These are phyloP conservation scores for Diglossa brunneiventris DNA, from an alignment of 2,113 vertebrate genomes.

Conservation along the genomic window DNA sequence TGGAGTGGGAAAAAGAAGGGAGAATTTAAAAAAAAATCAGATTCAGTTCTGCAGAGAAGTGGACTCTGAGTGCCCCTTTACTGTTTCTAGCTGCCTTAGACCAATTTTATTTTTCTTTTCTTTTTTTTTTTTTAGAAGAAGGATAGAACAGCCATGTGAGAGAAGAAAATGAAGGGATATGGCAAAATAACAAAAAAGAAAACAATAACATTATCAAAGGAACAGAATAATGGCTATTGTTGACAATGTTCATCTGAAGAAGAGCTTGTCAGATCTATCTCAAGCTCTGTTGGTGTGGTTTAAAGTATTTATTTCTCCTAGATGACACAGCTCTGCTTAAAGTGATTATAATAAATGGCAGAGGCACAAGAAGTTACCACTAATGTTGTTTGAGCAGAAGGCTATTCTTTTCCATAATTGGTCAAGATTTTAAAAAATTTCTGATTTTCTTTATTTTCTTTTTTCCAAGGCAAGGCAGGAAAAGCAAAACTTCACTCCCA, in stretches of 20 bases:
- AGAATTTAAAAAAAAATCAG: not conserved
- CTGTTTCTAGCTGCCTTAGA: not conserved
- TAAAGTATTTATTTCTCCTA: not conserved
- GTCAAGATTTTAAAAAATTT: accelerated
- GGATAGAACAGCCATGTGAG: not conserved
- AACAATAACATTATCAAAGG: not conserved
- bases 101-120: not conserved
- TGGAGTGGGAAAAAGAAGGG: not conserved
- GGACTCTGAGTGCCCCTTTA: not conserved
- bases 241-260: not conserved
- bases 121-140: not conserved
- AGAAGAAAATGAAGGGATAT: not conserved
- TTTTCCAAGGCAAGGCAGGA: not conserved
- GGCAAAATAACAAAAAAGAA: not conserved
- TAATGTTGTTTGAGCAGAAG: not conserved
- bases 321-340: not conserved
- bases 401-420: not conserved
- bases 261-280: not conserved
- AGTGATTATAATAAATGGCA: not conserved
- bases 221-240: not conserved
- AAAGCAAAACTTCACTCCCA: not conserved
- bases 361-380: not conserved
- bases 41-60: not conserved
- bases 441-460: not conserved
- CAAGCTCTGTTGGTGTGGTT: not conserved